Base-by-base conservation (phyloP, 30 jellyfish, hydroid and myxozoan genomes). In the Aurelia aurita region DNA sequence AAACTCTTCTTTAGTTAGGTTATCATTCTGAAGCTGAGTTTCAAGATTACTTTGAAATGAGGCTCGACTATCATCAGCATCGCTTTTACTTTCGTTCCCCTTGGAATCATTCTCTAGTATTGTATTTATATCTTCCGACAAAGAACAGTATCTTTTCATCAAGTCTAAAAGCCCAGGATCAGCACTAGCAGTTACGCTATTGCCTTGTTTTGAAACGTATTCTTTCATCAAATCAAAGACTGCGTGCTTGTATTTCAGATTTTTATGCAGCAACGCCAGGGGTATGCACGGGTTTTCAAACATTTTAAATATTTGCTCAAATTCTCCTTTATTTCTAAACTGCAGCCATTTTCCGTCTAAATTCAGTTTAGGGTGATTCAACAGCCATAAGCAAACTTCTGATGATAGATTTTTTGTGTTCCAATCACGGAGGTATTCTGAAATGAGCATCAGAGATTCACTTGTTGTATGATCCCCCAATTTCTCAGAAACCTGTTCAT, bases 231-330 rank as follows among this genome's bases (percentile, higher is more conserved):
- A 63, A 29, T 55, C 71, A 55, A 54, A 77, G 4, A 76, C 74
- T 0, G 81, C 77, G 0, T 15, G 28, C 29, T 69, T 87, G 79
- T 67, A 68, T 39, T 68, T 77, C 28, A 70, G 87, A 47, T 87
- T 76, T 32, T 57, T 71, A 43, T 87, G 84, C 58, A 87, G 55
- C 81, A 87, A 35, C 3, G 86, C 84, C 0, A 87, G 82, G 12
- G 76, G 47, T 25, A 87, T 32, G 75, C 84, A 69, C 1, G 96
- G 96, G 35, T 87, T 68, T 3, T 77, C 83, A 25, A 87, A 87
- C 73, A 87, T 64, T 2, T 57, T n/a, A 66, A 23, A 69, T 22
- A 87, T 49, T 44, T 43, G 71, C 3, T 26, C 14, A 45, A 87
- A 68, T 55, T 87, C 90, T 43, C 65, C 82, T 18, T 51, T 54